Evolutionary conservation across 2,113 vertebrate species (phyloP).

Genomic region (Psilopogon haemacephalus): DNA sequence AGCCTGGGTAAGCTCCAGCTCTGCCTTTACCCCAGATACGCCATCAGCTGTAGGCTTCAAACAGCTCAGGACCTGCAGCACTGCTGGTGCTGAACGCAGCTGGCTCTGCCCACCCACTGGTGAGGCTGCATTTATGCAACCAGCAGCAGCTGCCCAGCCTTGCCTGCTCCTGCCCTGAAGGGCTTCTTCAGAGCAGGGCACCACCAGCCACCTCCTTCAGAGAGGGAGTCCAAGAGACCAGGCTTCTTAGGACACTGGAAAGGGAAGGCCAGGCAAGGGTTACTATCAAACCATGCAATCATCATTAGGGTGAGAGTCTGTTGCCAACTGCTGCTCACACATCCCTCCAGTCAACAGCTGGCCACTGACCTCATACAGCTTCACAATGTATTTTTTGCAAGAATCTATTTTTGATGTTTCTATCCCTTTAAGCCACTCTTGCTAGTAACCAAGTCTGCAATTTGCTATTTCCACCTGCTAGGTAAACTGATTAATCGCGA

Average conservation of each 20-base stretch:
- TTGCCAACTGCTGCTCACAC: background rate
- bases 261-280: background rate
- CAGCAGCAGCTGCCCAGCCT: background rate
- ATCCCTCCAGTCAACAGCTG: background rate
- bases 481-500: slow-evolving; percentile 12
- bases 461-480: background rate
- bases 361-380: background rate
- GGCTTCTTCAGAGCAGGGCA: background rate
- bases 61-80: background rate
- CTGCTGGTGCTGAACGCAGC: background rate
- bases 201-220: background rate
- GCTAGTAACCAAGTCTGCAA: background rate
- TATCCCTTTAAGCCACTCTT: background rate
- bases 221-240: background rate
- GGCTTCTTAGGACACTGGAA: background rate
- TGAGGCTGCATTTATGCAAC: background rate
- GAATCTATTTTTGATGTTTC: background rate
- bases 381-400: background rate
- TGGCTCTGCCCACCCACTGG: background rate
- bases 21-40: slow-evolving; percentile 64
- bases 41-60: slow-evolving; percentile 66
- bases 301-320: background rate
- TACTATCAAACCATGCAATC: background rate
- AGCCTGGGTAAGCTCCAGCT: slow-evolving; percentile 44
- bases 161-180: background rate